Percentiles rank a stretch among this genome's conserved stretches.
phyloP scores from a whole-genome alignment of 2,113 vertebrate genomes.

The Sphaerodactylus townsendi region DNA sequence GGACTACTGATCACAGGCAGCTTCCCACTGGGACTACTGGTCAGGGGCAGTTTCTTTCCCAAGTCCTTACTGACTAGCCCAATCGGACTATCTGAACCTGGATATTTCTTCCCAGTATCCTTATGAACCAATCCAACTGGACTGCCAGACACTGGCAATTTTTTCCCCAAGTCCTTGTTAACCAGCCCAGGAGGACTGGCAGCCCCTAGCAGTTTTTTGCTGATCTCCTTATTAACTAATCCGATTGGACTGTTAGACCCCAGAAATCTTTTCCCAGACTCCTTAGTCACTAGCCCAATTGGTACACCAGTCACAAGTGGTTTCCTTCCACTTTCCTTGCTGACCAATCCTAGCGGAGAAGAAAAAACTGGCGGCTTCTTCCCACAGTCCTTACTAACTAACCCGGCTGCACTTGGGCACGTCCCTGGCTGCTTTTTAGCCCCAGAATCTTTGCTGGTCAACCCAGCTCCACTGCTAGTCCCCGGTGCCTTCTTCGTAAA shows the following conservation, averaged over 20 bases:
- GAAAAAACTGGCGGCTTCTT: conserved; percentile 67
- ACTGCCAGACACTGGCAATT: conserved; percentile 53
- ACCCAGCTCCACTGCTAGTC: conserved; percentile 63
- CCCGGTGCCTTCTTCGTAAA: conserved; percentile 77
- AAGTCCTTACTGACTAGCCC: conserved; percentile 61
- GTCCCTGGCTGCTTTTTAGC: conserved; percentile 64
- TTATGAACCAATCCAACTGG: conserved; percentile 67
- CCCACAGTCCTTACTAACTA: conserved; percentile 72
- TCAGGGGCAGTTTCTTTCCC: conserved; percentile 59
- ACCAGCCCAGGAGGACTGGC: conserved; percentile 59
- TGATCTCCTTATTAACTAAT: conserved; percentile 55
- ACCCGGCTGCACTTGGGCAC: conserved; percentile 63
- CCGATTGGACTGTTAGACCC: conserved; percentile 60
- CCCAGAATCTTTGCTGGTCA: conserved; percentile 76
- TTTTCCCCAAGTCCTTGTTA: conserved; percentile 63
- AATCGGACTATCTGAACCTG: conserved; percentile 54
- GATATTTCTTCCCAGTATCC: conserved; percentile 63
- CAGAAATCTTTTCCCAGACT: conserved; percentile 72
- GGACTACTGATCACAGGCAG: conserved; percentile 58
- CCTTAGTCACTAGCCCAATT: conserved; percentile 70
- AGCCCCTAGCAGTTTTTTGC: conserved; percentile 62
- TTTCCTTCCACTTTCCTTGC: conserved; percentile 74
- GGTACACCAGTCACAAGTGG: conserved; percentile 60
- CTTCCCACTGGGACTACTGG: conserved; percentile 64
- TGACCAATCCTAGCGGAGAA: conserved; percentile 64